Evolutionary conservation across 2,888 invertebrate species (phyloP).

Genomic region (Aquatica leii): DNA sequence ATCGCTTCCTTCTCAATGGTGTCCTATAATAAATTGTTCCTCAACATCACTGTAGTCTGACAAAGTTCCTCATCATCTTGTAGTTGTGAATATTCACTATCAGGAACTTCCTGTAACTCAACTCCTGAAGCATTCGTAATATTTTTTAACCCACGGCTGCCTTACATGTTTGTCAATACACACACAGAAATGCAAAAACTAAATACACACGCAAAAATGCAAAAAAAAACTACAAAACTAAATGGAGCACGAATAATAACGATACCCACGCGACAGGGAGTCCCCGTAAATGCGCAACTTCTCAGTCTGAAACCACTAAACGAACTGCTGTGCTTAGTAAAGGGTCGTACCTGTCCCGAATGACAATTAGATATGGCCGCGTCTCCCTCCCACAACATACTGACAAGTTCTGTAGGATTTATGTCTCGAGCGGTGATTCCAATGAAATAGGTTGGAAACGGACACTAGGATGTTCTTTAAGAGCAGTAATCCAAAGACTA

Average conservation of each 20-base stretch:
- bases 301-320: no score
- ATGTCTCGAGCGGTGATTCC: no score
- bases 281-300: no score
- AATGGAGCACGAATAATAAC: constrained; percentile 1
- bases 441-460: no score
- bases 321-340: background rate
- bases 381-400: background rate
- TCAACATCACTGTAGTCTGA: no score
- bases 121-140: constrained; percentile 7
- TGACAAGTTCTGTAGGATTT: no score
- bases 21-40: no score
- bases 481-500: no score
- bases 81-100: constrained; percentile 5
- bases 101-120: constrained; percentile 3
- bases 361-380: constrained; percentile 8
- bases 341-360: constrained; percentile 5
- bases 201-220: constrained; percentile 3
- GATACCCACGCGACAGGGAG: constrained; percentile 3
- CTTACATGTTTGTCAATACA: background rate
- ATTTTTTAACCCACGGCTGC: constrained; percentile 2
- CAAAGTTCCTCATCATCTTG: no score
- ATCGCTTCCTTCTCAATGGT: no score
- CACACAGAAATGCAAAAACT: constrained; percentile 5
- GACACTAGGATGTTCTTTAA: no score
- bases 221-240: constrained; percentile 7